Evolutionary conservation across 2,113 vertebrate species (phyloP), one percentile per base, ranked within the genome.

Genomic region (Trachemys scripta): DNA sequence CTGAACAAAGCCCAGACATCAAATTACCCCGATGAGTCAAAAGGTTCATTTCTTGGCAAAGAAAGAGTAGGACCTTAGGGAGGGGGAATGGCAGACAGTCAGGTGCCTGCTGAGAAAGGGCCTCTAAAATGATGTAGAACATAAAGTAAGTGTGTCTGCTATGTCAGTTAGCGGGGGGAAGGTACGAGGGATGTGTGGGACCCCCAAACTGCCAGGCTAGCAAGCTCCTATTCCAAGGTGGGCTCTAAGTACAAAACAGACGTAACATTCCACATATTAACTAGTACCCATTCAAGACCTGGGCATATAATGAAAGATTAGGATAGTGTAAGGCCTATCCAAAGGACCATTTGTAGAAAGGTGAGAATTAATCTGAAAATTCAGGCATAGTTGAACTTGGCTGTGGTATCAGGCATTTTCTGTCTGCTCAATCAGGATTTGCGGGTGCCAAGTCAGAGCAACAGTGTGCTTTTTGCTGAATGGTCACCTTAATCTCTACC

Each of bases 1-100:
- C n/a, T 82, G 65, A 45, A 6, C 3, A 7, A 24, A 10, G 4
- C 14, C 29, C 12, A 84, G 38, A 24, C 45, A 6, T 1, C 0
- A 1, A 3, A 25, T 6, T 54, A 31, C 51, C 11, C 5, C 69
- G 29, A 53, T 84, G n/a, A 56, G 50, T 79, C n/a, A 10, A 16
- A 75, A 49, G 19, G 57, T 2, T 56, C 38, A 82, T 56, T 50
- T 89, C 54, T 85, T 62, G 72, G 45, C 83, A 35, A 24, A 75
- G 69, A 53, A 4, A 13, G 31, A 38, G 20, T 22, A 24, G 84
- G 29, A 49, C 16, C 25, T 80, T 4, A 62, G 80, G 51, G 0
- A 1, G 56, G 22, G 82, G 6, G 19, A 45, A 35, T 24, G 35
- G 50, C 50, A 49, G 17, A 35, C 49, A 17, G 76, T 38, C 47